Evolutionary conservation across 2,113 vertebrate species (phyloP).

Genomic region (Lanius collurio): DNA sequence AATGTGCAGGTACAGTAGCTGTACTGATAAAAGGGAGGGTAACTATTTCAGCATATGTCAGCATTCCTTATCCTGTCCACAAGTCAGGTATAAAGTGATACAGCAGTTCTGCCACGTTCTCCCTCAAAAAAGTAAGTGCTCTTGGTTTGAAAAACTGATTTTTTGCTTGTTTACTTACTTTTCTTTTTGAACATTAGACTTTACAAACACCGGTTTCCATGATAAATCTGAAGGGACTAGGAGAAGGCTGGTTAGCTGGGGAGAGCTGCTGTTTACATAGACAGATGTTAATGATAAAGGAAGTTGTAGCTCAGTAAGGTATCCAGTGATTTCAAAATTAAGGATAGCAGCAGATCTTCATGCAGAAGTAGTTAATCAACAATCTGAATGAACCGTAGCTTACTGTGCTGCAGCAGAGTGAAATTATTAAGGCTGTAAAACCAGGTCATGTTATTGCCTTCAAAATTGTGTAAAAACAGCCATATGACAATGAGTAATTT

Average conservation of each 20-base stretch:
- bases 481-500: neutral
- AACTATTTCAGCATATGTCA: neutral
- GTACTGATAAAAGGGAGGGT: neutral
- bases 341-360: neutral
- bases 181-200: neutral
- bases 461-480: neutral
- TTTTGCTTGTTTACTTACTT: neutral
- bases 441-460: neutral
- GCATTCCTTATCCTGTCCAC: neutral
- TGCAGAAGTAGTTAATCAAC: neutral
- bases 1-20: neutral
- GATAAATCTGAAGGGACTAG: neutral
- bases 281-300: neutral
- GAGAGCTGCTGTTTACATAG: neutral
- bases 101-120: neutral
- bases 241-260: neutral
- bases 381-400: neutral
- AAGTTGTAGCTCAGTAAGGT: neutral
- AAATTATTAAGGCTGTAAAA: neutral
- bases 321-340: neutral
- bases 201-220: neutral
- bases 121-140: neutral
- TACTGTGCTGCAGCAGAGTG: neutral
- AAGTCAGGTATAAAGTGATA: neutral
- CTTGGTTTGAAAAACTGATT: neutral